Conservation (phyloP, 2,797 vertebrate genomes). For the Eulemur rubriventer region DNA sequence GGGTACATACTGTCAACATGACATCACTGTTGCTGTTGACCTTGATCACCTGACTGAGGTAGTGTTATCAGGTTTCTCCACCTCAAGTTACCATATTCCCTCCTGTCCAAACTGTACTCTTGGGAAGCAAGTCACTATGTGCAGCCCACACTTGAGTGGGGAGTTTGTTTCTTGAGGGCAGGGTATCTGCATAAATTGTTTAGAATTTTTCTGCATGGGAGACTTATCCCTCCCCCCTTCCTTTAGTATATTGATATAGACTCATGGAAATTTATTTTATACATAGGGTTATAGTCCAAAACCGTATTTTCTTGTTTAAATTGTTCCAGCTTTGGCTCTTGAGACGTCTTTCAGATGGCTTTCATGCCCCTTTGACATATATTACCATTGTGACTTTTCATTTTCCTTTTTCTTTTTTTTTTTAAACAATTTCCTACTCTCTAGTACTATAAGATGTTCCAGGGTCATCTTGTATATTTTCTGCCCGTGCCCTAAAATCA, state of each 20-base stretch:
- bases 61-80: background rate
- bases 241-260: background rate
- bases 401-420: background rate
- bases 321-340: background rate
- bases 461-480: background rate
- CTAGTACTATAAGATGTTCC: background rate
- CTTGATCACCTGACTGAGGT: background rate
- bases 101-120: background rate
- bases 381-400: background rate
- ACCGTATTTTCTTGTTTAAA: background rate
- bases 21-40: background rate
- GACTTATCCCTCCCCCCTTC: background rate
- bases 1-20: too few relatives aligned
- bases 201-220: background rate
- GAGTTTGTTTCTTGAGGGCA: background rate
- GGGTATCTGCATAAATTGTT: background rate
- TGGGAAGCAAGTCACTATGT: background rate
- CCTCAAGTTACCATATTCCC: background rate
- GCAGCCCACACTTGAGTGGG: background rate
- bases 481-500: background rate
- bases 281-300: background rate
- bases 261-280: background rate
- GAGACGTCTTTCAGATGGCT: background rate
- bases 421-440: background rate
- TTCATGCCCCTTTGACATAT: background rate